Conservation (phyloP, 2,797 vertebrate genomes). For the Setipinna tenuifilis region DNA sequence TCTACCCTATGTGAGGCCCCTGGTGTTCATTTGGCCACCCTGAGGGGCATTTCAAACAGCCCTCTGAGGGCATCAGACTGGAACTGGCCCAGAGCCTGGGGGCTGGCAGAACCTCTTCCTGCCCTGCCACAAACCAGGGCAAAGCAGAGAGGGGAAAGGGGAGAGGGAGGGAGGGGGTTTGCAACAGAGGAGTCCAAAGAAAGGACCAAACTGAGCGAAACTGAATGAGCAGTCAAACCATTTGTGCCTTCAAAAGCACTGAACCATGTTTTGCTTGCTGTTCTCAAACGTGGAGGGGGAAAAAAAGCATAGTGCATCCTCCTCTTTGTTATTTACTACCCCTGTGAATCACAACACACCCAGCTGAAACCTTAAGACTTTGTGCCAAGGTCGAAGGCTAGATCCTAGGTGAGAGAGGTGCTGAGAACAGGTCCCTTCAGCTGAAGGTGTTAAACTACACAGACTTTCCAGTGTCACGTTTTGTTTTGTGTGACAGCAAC, state of each 20-base stretch:
- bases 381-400: not conserved
- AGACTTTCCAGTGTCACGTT: not conserved
- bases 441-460: not conserved
- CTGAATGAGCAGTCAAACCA: not conserved
- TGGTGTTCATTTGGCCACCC: constrained; percentile 37
- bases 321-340: not conserved
- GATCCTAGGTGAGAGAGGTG: not conserved
- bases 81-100: constrained; percentile 50
- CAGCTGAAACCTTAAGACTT: not conserved
- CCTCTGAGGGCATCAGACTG: constrained; percentile 54
- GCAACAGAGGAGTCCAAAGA: constrained; percentile 41
- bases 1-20: constrained; percentile 42
- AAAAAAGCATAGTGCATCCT: not conserved
- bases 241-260: not conserved
- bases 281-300: not conserved
- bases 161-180: not conserved
- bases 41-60: constrained; percentile 50
- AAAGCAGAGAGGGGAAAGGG: not conserved
- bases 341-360: not conserved
- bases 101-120: constrained; percentile 53
- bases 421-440: not conserved
- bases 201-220: not conserved
- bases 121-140: constrained; percentile 57
- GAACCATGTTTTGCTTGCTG: not conserved
- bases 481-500: not conserved